A percentile compares a stretch with the other conserved stretches of the same genome.
phyloP scores from a whole-genome alignment of 2,797 vertebrate species.

The Anomalospiza imberbis region DNA sequence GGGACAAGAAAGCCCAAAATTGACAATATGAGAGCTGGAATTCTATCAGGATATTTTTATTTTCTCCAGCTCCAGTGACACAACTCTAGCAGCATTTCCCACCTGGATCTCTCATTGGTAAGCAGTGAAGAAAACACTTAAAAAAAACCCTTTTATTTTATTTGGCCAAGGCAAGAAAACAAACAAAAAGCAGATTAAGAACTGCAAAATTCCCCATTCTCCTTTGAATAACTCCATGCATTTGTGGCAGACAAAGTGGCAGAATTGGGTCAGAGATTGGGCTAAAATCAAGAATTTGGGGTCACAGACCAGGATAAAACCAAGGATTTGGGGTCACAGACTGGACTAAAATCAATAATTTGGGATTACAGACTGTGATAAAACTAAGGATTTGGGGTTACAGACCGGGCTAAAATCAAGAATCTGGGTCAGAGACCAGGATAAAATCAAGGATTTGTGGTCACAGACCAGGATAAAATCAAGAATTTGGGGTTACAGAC shows the following conservation, averaged over 20 bases:
- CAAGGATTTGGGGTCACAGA: background rate
- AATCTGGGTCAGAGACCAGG: background rate
- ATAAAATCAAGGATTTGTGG: background rate
- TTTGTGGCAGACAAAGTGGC: background rate
- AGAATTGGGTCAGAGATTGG: background rate
- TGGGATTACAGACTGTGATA: accelerated
- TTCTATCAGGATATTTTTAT: background rate
- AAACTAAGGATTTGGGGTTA: background rate
- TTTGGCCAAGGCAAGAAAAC: too few relatives aligned
- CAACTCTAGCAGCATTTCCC: background rate
- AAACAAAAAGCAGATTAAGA: background rate
- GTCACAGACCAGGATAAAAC: background rate
- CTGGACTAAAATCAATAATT: background rate
- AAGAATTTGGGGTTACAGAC: background rate
- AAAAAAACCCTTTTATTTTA: background rate
- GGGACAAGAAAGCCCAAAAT: background rate
- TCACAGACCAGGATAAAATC: background rate
- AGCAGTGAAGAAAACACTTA: background rate
- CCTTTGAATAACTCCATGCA: background rate
- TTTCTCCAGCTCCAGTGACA: background rate
- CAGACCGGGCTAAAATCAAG: background rate
- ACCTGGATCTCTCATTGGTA: too few relatives aligned
- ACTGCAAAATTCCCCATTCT: background rate
- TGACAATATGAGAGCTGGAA: background rate
- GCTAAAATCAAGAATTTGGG: background rate